A percentile compares a stretch with the other conserved stretches of the same genome.
phyloP scores from a whole-genome alignment of 2,888 invertebrate species.

The Macrosiphum euphorbiae region DNA sequence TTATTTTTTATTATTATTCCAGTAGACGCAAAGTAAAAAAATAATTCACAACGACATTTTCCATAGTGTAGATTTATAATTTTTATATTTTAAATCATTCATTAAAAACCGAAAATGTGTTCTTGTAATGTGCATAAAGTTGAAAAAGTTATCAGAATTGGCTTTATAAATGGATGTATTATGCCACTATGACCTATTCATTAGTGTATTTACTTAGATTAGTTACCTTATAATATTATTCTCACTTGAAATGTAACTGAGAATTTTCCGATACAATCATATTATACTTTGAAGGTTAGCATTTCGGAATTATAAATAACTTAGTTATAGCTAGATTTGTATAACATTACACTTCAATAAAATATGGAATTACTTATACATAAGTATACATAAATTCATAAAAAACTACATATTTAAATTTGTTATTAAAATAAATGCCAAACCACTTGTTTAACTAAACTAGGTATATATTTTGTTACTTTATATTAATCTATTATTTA shows the following conservation, averaged over 20 bases:
- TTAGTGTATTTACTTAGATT: not conserved
- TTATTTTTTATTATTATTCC: not conserved
- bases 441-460: no score
- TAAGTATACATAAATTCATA: not conserved
- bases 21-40: not conserved
- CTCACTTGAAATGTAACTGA: not conserved
- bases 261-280: not conserved
- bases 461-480: no score
- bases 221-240: not conserved
- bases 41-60: not conserved
- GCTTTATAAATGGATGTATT: not conserved
- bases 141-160: not conserved
- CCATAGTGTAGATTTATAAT: not conserved
- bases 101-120: not conserved
- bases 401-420: no score
- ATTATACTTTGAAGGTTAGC: no score
- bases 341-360: not conserved
- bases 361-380: not conserved
- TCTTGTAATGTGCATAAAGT: not conserved
- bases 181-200: not conserved
- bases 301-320: no score
- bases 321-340: not conserved
- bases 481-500: no score
- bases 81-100: not conserved
- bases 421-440: no score